Percentiles rank a stretch among this genome's conserved stretches.
Conservation (phyloP, 2,797 vertebrate species). For the Sebastes umbrosus region DNA sequence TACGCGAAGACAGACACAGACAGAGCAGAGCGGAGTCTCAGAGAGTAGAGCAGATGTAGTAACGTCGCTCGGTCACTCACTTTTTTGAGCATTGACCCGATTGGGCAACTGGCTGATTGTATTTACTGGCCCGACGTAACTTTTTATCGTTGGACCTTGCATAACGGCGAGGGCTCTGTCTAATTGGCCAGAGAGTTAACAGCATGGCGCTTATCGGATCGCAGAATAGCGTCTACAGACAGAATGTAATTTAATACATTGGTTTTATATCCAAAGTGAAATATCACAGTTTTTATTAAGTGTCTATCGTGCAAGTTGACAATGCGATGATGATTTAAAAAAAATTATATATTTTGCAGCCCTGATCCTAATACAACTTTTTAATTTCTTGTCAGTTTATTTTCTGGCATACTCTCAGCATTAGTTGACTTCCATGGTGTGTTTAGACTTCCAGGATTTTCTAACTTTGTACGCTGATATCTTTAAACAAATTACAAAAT, state of each 20-base stretch:
- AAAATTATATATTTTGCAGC: not conserved
- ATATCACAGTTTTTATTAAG: not conserved
- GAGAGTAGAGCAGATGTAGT: not conserved
- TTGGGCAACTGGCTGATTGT: not conserved
- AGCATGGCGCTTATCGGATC: not conserved
- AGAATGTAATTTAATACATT: not conserved
- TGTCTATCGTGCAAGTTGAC: not conserved
- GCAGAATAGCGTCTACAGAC: not conserved
- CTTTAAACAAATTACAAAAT: not conserved
- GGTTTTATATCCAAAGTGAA: not conserved
- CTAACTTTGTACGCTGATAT: not conserved
- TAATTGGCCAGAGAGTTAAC: not conserved
- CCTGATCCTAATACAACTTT: not conserved
- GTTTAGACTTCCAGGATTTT: constrained; percentile 3
- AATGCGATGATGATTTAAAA: not conserved
- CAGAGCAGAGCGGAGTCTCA: not conserved
- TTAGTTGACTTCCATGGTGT: not conserved
- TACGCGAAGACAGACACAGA: not conserved
- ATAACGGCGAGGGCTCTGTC: not conserved
- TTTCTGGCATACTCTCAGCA: not conserved
- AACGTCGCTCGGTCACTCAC: not conserved
- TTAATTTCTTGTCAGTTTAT: not conserved
- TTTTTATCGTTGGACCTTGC: not conserved
- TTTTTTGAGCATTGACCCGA: not conserved
- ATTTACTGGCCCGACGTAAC: too few species aligned